Conservation (phyloP, 2,797 vertebrate genomes). For the Gambelia wislizenii region DNA sequence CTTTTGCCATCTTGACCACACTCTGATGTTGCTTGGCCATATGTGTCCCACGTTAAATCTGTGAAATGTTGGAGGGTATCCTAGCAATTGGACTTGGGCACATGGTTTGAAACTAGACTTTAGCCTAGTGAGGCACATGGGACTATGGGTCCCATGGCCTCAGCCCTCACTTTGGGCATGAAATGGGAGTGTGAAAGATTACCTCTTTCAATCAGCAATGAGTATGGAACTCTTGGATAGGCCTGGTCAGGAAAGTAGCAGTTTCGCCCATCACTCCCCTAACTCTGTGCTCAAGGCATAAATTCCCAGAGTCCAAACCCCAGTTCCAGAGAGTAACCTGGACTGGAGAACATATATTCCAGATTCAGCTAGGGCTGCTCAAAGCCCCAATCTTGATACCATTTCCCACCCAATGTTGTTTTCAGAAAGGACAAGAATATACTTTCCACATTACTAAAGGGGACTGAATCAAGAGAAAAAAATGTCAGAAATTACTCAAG, state of each 20-base stretch:
- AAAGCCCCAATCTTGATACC: not conserved
- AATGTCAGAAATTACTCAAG: not conserved
- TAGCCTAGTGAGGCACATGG: not conserved
- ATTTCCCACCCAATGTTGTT: not conserved
- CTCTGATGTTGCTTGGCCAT: too few relatives aligned
- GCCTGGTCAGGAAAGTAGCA: not conserved
- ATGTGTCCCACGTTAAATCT: too few relatives aligned
- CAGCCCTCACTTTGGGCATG: not conserved
- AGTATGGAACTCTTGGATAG: not conserved
- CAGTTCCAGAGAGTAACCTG: not conserved
- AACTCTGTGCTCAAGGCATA: not conserved
- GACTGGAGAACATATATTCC: not conserved
- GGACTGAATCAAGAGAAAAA: not conserved
- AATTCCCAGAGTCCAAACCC: not conserved
- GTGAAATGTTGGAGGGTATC: too few relatives aligned
- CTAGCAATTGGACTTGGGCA: too few relatives aligned
- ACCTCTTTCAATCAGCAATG: not conserved
- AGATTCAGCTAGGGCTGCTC: not conserved
- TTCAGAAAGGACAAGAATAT: not conserved
- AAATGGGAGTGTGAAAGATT: not conserved
- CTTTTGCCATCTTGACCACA: too few relatives aligned
- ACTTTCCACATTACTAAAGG: not conserved
- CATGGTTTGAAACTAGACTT: not conserved
- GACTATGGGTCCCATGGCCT: too few relatives aligned
- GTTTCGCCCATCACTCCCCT: too few relatives aligned